phyloP scores from a whole-genome alignment of 2,888 invertebrate genomes.

The Drosophila falleni region DNA sequence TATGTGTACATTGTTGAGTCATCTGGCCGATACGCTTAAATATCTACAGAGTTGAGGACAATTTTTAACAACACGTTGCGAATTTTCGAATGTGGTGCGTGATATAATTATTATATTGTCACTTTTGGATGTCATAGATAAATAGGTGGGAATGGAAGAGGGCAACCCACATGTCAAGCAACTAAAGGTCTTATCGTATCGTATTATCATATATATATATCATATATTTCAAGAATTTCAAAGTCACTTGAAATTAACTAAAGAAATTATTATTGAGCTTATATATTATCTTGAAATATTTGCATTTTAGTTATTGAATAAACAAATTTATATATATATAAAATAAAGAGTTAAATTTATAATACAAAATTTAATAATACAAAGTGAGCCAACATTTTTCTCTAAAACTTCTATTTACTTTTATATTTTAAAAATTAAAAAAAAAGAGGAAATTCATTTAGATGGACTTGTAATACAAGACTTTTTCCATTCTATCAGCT shows the following conservation, averaged over 20 bases:
- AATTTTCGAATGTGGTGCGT: constrained; percentile 5
- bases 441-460: not conserved
- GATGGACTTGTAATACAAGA: not conserved
- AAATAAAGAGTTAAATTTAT: not conserved
- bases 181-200: constrained; percentile 7
- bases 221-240: not conserved
- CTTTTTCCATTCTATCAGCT: not conserved
- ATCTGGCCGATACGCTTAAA: constrained; percentile 22
- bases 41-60: not conserved
- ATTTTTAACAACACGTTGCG: constrained; percentile 16
- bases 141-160: not conserved
- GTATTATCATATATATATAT: not conserved
- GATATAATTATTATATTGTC: constrained; percentile 29
- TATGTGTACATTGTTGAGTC: constrained; percentile 48
- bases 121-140: constrained; percentile 22
- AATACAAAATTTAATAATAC: not conserved
- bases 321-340: no score
- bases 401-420: no score
- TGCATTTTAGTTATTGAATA: not conserved
- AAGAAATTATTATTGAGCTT: not conserved
- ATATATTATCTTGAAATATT: not conserved
- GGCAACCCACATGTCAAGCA: not conserved
- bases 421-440: no score
- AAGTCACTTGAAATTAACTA: not conserved
- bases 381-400: no score